A percentile compares a stretch with the other conserved stretches of the same genome.
These are phyloP conservation scores for Artemia sp. DNA, from an alignment of 2,888 invertebrate species.

Conservation along the genomic window DNA sequence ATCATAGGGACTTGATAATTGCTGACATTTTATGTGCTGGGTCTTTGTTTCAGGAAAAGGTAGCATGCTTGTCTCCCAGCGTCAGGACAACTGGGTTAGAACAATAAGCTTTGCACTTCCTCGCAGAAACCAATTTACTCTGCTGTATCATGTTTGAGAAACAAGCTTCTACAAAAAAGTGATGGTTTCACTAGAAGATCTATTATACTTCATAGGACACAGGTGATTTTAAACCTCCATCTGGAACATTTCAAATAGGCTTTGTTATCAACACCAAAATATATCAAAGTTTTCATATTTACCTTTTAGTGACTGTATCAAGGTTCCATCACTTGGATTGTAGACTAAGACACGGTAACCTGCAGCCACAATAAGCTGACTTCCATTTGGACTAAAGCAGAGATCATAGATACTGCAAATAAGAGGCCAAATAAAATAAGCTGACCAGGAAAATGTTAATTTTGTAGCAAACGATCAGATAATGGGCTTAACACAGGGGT, in stretches of 20 bases:
- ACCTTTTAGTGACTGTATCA: conserved; percentile 78
- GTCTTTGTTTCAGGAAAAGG: no score
- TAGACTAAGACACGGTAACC: conserved; percentile 89
- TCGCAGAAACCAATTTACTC: no score
- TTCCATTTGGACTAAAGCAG: conserved; percentile 89
- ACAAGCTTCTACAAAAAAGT: neutral
- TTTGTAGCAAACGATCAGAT: no score
- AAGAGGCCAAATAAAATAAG: conserved; percentile 17
- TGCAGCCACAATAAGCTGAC: conserved; percentile 80
- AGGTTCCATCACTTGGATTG: conserved; percentile 70
- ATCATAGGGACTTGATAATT: no score
- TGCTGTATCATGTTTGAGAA: neutral
- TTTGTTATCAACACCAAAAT: neutral
- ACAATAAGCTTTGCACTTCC: no score
- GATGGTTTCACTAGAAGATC: neutral
- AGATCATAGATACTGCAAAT: conserved; percentile 66
- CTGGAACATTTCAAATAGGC: neutral
- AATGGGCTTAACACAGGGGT: no score
- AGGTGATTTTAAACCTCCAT: no score
- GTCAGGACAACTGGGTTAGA: no score
- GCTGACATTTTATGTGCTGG: no score
- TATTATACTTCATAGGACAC: neutral
- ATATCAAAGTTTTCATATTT: conserved; percentile 20
- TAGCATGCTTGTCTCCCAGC: no score
- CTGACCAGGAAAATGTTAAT: neutral